Percentiles rank a stretch among this genome's conserved stretches.
These are phyloP conservation scores for Teinopalpus imperialis DNA, from an alignment of 2,888 invertebrate genomes.

Conservation along the genomic window DNA sequence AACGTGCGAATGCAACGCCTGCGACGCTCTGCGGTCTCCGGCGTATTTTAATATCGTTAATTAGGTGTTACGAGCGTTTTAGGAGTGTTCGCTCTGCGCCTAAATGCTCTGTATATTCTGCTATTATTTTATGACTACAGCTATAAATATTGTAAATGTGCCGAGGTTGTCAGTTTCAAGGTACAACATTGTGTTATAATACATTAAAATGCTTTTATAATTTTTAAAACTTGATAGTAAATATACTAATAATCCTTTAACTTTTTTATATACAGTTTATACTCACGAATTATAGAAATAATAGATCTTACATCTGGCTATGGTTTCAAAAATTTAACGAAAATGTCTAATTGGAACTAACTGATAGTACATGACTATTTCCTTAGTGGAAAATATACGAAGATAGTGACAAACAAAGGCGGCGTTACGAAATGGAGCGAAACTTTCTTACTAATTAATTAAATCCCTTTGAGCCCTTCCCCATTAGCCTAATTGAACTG, in stretches of 20 bases:
- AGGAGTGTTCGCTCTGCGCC: conserved; percentile 36
- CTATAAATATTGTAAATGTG: conserved; percentile 2
- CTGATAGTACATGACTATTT: conserved; percentile 17
- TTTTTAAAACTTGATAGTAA: no score
- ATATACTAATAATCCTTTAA: no score
- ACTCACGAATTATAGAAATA: no score
- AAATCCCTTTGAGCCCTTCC: conserved; percentile 78
- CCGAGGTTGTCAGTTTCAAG: neutral
- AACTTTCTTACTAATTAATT: conserved; percentile 81
- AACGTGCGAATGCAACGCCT: conserved; percentile 75
- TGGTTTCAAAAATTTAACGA: no score
- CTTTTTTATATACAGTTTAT: no score
- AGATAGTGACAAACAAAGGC: conserved; percentile 70
- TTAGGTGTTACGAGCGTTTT: conserved; percentile 72
- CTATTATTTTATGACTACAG: conserved; percentile 8
- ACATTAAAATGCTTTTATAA: no score
- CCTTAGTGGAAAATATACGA: conserved; percentile 34
- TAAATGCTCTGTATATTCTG: conserved; percentile 26
- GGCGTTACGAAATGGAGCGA: conserved; percentile 64
- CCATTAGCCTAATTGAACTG: conserved; percentile 81
- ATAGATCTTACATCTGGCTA: no score
- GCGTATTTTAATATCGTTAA: conserved; percentile 81
- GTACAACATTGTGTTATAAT: no score
- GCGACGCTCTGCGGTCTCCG: conserved; percentile 69
- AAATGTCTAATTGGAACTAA: conserved; percentile 12